Conservation (phyloP, 2,797 vertebrate species). For the Mormyrus proboscirostris region DNA sequence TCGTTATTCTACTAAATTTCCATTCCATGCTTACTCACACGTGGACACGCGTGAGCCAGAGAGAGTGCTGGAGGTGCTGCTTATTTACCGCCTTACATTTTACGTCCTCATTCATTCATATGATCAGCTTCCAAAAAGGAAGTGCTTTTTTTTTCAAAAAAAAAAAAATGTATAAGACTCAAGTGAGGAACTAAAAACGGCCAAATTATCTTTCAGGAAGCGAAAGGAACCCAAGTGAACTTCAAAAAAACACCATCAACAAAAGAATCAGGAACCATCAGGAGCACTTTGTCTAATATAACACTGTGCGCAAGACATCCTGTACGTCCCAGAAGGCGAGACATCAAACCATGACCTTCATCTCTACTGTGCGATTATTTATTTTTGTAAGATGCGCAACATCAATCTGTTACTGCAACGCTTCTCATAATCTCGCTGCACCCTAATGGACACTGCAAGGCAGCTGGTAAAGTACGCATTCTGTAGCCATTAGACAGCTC, state of each 20-base stretch:
- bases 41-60: neutral
- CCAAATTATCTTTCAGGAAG: neutral
- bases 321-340: too few relatives aligned
- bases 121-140: neutral
- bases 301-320: neutral
- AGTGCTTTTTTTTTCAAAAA: neutral
- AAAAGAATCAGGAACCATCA: neutral
- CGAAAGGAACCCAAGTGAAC: neutral
- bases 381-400: neutral
- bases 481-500: neutral
- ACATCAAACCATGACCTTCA: conserved; percentile 7
- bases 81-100: neutral
- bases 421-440: neutral
- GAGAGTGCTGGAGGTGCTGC: neutral
- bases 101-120: neutral
- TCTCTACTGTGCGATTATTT: neutral
- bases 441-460: neutral
- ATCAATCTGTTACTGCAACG: neutral
- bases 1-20: neutral
- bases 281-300: neutral
- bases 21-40: neutral
- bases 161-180: neutral
- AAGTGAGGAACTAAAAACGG: neutral
- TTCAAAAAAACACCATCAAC: neutral
- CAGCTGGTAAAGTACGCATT: neutral